These are phyloP conservation scores for Crotalus horridus DNA, from an alignment of 2,113 vertebrate species.

Conservation along the genomic window DNA sequence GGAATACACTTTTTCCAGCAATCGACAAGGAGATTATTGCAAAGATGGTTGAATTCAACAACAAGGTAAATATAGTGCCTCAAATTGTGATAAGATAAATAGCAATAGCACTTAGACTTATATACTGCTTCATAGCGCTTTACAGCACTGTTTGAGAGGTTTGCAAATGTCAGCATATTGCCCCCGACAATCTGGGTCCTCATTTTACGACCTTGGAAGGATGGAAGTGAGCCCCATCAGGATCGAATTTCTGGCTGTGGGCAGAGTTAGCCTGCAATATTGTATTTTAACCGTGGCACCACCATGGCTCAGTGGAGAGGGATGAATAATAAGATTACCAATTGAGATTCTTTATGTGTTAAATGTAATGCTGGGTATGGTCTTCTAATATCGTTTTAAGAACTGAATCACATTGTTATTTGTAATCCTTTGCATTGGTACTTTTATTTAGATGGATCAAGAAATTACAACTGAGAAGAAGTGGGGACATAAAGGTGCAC, in stretches of 20 bases:
- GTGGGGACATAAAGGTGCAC: constrained; percentile 94
- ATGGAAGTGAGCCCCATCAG: neutral
- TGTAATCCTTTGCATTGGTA: neutral
- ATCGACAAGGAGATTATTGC: constrained; percentile 80
- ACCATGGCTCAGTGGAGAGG: neutral
- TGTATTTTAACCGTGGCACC: neutral
- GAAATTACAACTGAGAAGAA: constrained; percentile 83
- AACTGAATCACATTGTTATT: neutral
- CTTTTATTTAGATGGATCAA: constrained; percentile 77
- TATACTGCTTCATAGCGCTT: neutral
- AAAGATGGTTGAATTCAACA: constrained; percentile 96
- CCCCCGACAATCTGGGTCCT: neutral
- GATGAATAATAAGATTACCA: neutral
- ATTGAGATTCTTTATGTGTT: neutral
- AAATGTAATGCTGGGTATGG: neutral
- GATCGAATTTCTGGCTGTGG: neutral
- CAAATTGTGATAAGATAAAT: neutral
- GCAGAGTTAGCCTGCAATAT: neutral
- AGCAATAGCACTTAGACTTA: neutral
- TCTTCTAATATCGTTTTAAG: neutral
- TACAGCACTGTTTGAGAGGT: neutral
- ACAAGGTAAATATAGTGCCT: constrained; percentile 72
- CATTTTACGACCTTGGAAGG: neutral
- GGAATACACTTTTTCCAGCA: constrained; percentile 82
- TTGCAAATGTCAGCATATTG: neutral